A percentile compares a stretch with the other conserved stretches of the same genome.
These are phyloP conservation scores for Eublepharis macularius DNA, from an alignment of 2,113 vertebrate species.

Conservation along the genomic window DNA sequence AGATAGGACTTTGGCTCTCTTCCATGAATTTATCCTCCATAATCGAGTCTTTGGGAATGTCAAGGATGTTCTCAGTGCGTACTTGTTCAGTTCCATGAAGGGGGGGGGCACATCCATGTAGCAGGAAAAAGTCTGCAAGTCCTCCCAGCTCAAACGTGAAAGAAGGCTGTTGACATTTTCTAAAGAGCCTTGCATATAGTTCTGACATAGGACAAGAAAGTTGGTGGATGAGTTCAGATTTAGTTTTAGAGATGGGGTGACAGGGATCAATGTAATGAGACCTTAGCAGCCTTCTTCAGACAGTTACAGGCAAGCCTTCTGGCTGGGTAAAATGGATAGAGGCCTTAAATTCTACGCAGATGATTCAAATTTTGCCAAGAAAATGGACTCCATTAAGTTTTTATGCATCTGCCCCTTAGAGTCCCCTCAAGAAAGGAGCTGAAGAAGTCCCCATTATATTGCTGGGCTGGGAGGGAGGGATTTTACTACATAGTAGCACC, in stretches of 20 bases:
- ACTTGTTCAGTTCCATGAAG: background rate
- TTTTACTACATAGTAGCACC: too few species aligned
- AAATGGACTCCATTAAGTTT: too few species aligned
- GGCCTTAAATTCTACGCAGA: conserved; percentile 38
- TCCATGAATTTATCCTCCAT: background rate
- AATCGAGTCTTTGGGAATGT: background rate
- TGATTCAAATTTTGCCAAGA: conserved; percentile 48
- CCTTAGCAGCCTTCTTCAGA: conserved; percentile 72
- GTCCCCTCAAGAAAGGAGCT: conserved; percentile 61
- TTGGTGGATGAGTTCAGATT: conserved; percentile 49
- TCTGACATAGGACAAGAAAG: conserved; percentile 66
- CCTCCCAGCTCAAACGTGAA: background rate
- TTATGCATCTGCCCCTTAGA: conserved; percentile 53
- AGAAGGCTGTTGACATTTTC: conserved; percentile 66
- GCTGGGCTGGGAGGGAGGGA: too few species aligned
- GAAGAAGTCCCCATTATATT: conserved; percentile 27
- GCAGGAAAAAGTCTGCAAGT: background rate
- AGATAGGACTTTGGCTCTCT: background rate
- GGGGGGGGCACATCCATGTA: too few species aligned
- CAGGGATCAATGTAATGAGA: conserved; percentile 72
- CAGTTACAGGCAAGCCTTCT: conserved; percentile 58
- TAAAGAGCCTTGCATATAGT: conserved; percentile 63
- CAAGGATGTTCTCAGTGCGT: background rate
- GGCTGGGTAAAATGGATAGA: conserved; percentile 63
- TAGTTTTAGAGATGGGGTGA: conserved; percentile 30